Evolutionary conservation across 2,113 vertebrate genomes (phyloP), one percentile per base, ranked within the genome.

Genomic region (Amblyornis subalaris): DNA sequence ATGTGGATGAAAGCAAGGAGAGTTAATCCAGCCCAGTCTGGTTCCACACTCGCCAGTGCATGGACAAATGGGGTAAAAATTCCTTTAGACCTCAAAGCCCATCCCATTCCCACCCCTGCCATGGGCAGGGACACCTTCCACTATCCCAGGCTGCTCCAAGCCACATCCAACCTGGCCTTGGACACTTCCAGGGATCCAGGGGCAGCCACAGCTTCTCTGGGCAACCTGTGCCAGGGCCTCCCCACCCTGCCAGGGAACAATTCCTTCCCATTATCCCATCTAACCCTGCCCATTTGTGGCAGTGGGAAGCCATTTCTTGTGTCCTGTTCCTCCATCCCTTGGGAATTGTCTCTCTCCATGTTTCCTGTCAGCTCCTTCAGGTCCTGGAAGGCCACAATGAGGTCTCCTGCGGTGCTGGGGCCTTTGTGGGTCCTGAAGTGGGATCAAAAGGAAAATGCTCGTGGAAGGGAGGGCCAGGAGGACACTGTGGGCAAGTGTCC

Each of bases 341-440:
- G 50, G 26, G 9, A 53, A 53, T 53, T 53, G 50, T 53, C 50
- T 85, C 40, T 38, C 23, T 65, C 58, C 19, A 0, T 28, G 4
- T 19, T 60, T 72, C 28, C 5, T 2, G 7, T 24, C 1, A 26
- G 5, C 24, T 70, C 66, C 23, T 18, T 19, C 29, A 29, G 42
- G 19, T 12, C 40, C 70, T 74, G 50, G 2, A 8, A 28, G n/a
- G 69, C 2, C 23, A 22, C 40, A 13, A 0, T 6, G 0, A 5
- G 14, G 42, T 69, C 58, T 83, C 40, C 42, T 75, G 13, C 64
- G 61, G 21, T 13, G 58, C 1, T 57, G 53, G 44, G 70, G 35
- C 44, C 75, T 75, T 72, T 53, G 42, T 65, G 57, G 22, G 23
- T 48, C 31, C 28, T 69, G 31, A 76, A 85, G 22, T 28, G 64